Evolutionary conservation across 2,797 vertebrate species (phyloP).

Genomic region (Podargus strigoides): DNA sequence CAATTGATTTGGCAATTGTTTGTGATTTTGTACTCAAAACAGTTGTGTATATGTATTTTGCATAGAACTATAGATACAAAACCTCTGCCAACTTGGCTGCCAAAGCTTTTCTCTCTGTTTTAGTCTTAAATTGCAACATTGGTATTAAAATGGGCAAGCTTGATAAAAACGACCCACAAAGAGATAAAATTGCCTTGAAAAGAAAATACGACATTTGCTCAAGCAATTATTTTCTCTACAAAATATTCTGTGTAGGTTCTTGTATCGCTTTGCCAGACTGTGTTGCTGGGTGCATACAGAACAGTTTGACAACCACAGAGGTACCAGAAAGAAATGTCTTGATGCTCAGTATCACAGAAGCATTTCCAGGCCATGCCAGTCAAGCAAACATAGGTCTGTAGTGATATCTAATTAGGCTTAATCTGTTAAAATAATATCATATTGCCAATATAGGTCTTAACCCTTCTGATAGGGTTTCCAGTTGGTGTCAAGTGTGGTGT

Average conservation of each 20-base stretch:
- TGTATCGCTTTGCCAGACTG: not conserved
- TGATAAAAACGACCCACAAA: not conserved
- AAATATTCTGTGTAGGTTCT: not conserved
- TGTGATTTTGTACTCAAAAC: not conserved
- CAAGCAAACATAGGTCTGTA: not conserved
- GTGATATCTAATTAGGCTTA: not conserved
- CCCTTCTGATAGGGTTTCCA: not conserved
- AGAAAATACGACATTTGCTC: not conserved
- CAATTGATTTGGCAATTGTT: conserved; percentile 2
- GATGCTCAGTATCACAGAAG: not conserved
- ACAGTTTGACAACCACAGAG: not conserved
- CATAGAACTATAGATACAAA: not conserved
- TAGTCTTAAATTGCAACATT: conserved; percentile 7
- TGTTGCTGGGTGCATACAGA: not conserved
- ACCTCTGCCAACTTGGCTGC: not conserved
- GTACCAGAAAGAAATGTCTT: not conserved
- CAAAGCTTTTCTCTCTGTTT: not conserved
- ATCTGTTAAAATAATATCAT: not conserved
- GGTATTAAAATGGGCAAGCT: conserved; percentile 22
- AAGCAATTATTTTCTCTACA: not conserved
- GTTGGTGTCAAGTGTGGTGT: not conserved
- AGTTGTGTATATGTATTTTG: not conserved
- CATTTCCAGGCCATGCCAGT: not conserved
- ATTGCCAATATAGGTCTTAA: not conserved
- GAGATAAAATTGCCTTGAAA: not conserved